Evolutionary conservation across 2,113 vertebrate species (phyloP).

Genomic region (Mus spicilegus): DNA sequence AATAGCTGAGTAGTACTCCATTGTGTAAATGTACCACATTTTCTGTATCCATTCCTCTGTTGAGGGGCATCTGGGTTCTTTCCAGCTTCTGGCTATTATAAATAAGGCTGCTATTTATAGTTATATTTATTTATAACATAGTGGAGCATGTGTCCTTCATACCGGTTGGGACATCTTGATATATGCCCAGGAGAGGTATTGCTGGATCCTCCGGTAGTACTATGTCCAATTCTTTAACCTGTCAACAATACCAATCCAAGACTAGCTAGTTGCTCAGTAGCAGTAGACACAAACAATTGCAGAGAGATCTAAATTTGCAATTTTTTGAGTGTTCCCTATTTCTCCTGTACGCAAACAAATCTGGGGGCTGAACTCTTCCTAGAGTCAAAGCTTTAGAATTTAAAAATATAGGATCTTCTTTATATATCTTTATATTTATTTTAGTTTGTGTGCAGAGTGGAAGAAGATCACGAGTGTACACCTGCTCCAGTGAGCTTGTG

Average conservation of each 20-base stretch:
- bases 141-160: too few species aligned
- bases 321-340: slow-evolving; percentile 56
- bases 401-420: background rate
- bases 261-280: slow-evolving; percentile 50
- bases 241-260: slow-evolving; percentile 64
- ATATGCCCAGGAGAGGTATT: too few species aligned
- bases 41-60: too few species aligned
- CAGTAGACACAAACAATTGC: slow-evolving; percentile 39
- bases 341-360: background rate
- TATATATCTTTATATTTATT: background rate
- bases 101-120: too few species aligned
- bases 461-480: too few species aligned
- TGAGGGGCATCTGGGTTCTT: too few species aligned
- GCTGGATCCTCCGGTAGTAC: too few species aligned
- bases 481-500: background rate
- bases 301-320: slow-evolving; percentile 68
- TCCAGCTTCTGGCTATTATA: too few species aligned
- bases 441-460: background rate
- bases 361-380: background rate
- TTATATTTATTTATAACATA: too few species aligned
- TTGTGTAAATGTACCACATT: too few species aligned
- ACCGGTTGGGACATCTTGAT: too few species aligned
- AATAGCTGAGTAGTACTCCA: too few species aligned
- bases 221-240: slow-evolving; percentile 59
- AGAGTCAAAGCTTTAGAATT: slow-evolving; percentile 53